Conservation (phyloP, 2,797 vertebrate species). For the Girardinus metallicus region DNA sequence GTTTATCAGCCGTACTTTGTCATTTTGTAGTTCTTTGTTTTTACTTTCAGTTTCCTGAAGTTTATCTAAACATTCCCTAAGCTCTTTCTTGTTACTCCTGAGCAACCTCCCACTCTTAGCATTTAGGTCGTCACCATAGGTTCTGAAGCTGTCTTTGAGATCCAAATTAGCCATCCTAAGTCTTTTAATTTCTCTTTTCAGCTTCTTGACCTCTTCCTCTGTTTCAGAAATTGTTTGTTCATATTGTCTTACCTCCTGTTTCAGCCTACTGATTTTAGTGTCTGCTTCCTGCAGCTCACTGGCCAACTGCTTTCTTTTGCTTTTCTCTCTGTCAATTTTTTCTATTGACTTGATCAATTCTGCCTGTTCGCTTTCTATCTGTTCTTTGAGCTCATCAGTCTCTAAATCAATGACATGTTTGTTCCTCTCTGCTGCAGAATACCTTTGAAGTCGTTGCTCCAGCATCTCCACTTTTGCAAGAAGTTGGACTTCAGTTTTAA, state of each 20-base stretch:
- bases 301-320: not conserved
- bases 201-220: not conserved
- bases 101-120: not conserved
- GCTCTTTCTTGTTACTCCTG: not conserved
- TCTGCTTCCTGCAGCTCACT: not conserved
- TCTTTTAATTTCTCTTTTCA: not conserved
- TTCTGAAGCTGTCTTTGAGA: not conserved
- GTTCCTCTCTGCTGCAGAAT: not conserved
- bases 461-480: not conserved
- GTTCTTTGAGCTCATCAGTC: not conserved
- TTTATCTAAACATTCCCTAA: not conserved
- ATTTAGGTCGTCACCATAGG: not conserved
- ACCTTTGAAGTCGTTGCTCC: not conserved
- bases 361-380: not conserved
- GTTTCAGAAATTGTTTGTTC: constrained; percentile 1
- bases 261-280: not conserved
- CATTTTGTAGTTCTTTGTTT: not conserved
- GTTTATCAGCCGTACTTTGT: not conserved
- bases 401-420: no score
- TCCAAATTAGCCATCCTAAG: not conserved
- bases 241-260: not conserved
- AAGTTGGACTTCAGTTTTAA: not conserved
- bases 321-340: not conserved
- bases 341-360: not conserved
- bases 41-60: not conserved